phyloP scores from a whole-genome alignment of 2,888 invertebrate species.

The Netelia virgata region DNA sequence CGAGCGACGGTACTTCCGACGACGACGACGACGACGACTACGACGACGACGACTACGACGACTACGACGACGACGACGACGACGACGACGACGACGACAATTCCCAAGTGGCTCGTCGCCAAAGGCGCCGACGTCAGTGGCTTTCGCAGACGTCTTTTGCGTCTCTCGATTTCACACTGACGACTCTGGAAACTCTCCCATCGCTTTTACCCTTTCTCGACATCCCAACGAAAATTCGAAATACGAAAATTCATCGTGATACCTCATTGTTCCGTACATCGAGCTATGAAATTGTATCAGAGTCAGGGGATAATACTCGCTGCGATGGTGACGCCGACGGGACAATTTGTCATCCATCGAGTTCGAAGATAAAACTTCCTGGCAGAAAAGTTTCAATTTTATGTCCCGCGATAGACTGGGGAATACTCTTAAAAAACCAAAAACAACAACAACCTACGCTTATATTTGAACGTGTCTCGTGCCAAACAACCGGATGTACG shows the following conservation, averaged over 20 bases:
- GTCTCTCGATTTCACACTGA: slow-evolving; percentile 25
- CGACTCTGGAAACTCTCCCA: not conserved
- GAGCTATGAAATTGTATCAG: slow-evolving; percentile 28
- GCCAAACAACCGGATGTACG: slow-evolving; percentile 66
- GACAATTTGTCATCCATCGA: slow-evolving; percentile 37
- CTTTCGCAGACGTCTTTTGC: slow-evolving; percentile 15
- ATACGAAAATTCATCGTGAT: slow-evolving; percentile 51
- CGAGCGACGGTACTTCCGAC: slow-evolving; percentile 58
- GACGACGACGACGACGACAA: slow-evolving; percentile 55
- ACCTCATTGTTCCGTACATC: not conserved
- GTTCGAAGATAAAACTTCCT: not conserved
- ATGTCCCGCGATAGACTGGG: slow-evolving; percentile 32
- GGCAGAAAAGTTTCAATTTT: slow-evolving; percentile 51
- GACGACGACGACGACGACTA: slow-evolving; percentile 46
- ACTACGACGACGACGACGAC: slow-evolving; percentile 48
- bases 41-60: slow-evolving; percentile 45
- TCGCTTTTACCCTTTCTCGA: not conserved
- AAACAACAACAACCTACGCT: slow-evolving; percentile 53
- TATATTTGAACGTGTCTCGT: slow-evolving; percentile 55
- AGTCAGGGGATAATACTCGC: not conserved
- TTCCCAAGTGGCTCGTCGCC: slow-evolving; percentile 67
- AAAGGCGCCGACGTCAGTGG: slow-evolving; percentile 62
- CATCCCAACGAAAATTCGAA: slow-evolving; percentile 25
- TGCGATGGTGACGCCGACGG: slow-evolving; percentile 3
- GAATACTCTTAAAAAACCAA: slow-evolving; percentile 20